Conservation (phyloP, 2,113 vertebrate species). For the Andinoacara biseriatus region DNA sequence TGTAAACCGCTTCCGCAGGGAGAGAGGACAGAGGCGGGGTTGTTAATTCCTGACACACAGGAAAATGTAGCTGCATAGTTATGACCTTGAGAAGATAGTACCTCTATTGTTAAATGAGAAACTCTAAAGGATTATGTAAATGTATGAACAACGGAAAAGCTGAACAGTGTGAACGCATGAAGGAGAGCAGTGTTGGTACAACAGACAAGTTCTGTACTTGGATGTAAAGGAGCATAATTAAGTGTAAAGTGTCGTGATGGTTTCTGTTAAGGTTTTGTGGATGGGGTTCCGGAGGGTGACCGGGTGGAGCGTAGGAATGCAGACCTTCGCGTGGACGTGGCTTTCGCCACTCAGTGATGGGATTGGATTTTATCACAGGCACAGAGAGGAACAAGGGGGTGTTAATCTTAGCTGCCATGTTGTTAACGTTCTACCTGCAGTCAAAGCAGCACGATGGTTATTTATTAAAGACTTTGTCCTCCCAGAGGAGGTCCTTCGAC, state of each 20-base stretch:
- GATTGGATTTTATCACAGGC: slow-evolving; percentile 38
- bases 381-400: neutral
- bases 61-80: neutral
- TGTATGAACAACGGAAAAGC: slow-evolving; percentile 37
- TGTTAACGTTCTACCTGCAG: neutral
- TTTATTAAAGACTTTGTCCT: neutral
- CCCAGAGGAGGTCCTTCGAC: neutral
- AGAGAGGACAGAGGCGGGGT: neutral
- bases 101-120: slow-evolving; percentile 25
- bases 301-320: slow-evolving; percentile 42
- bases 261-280: neutral
- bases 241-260: neutral
- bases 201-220: neutral
- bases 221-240: neutral
- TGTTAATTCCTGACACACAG: neutral
- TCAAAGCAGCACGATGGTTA: neutral
- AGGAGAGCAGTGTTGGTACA: neutral
- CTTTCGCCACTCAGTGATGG: slow-evolving; percentile 42
- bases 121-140: neutral
- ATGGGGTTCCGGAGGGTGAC: slow-evolving; percentile 21
- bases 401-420: neutral
- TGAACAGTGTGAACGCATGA: neutral
- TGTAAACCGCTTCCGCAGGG: neutral
- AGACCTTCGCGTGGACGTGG: slow-evolving; percentile 21
- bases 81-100: slow-evolving; percentile 14